Evolutionary conservation across 2,888 invertebrate genomes (phyloP), one percentile per base, ranked within the genome.

Genomic region (Agrochola lychnidis): DNA sequence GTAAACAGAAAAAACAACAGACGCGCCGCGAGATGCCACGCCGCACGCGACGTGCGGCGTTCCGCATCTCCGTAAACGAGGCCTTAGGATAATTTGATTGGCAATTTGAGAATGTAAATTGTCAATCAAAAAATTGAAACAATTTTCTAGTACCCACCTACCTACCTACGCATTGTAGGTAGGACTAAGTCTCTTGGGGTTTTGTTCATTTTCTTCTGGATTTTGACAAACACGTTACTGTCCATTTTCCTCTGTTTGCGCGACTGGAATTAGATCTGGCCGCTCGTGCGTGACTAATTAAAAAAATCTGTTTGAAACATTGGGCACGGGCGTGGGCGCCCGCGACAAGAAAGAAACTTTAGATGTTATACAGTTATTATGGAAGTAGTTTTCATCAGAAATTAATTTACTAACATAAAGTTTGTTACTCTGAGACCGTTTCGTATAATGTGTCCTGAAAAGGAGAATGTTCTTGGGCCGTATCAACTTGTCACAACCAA

Each of bases 251-350:
- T 69, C 16, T 76, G 69, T 79, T 76, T 77, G 30, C 25, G 56
- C 57, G 36, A 66, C 72, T 70, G 62, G 53, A 75, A 77, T 82
- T 77, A 69, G 66, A 19, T 69, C 6, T 40, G 22, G 59, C 14
- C 36, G 42, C 9, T n/a, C 56, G 48, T 70, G 70, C 73, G 62
- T 82, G 73, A 73, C 67, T 83, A 79, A 68, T 83, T 73, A 48
- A 68, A 70, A 79, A 77, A 73, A 73, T 0, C 48, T 82, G 66
- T 62, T 70, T 67, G 45, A n/a, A 57, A 53, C 25, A 73, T 73
- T 72, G n/a, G 68, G 22, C 22, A 77, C 0, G 10, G 12, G 9
- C 36, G 14, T 4, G n/a, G 25, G 51, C 9, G 48, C 4, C 6
- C 12, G 14, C 2, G 14, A 25, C 30, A 25, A 10, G 10, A 30